Evolutionary conservation across 2,113 vertebrate genomes (phyloP), one percentile per base, ranked within the genome.

Genomic region (Pardalotus punctatus): DNA sequence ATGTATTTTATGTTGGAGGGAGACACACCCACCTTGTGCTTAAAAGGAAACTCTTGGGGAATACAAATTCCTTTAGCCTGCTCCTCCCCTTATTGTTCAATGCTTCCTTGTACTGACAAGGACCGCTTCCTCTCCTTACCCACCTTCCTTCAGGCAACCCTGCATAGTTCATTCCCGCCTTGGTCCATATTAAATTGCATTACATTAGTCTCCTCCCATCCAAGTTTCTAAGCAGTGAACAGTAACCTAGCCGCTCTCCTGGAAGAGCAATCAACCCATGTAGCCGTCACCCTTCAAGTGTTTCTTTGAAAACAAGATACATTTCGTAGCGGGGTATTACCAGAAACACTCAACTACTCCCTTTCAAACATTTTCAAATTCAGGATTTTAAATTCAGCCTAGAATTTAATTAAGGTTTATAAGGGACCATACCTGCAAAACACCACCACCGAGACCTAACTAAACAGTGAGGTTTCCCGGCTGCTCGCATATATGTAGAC

Each of bases 41-140:
- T 96, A 71, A 93, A 96, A 94, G 95, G 96, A 97, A 97, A 93
- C 94, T 96, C 90, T 86, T 69, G 85, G 93, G 93, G 83, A 97
- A 95, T 94, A 96, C 86, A 91, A 94, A 94, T 91, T 94, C 93
- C 91, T 95, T 90, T 89, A 93, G 77, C 62, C 89, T 92, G 81
- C 96, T 96, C 96, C 97, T 97, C 97, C 97, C 97, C 69, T 96
- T 95, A 97, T 97, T 97, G 97, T 97, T 97, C n/a, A 1, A 19
- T 62, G 72, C 81, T 97, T 97, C 97, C 97, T 97, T 93, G 76
- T 86, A 83, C 96, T 97, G 96, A 97, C 95, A 96, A 95, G 86
- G 72, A 97, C 82, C 0, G 6, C 81, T 96, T 97, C 97, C 97
- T 97, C 79, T 93, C 51, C 77, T 95, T 94, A 86, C 85, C 94